Conservation (phyloP, 2,888 invertebrate species). For the Malthinus flaveolus region DNA sequence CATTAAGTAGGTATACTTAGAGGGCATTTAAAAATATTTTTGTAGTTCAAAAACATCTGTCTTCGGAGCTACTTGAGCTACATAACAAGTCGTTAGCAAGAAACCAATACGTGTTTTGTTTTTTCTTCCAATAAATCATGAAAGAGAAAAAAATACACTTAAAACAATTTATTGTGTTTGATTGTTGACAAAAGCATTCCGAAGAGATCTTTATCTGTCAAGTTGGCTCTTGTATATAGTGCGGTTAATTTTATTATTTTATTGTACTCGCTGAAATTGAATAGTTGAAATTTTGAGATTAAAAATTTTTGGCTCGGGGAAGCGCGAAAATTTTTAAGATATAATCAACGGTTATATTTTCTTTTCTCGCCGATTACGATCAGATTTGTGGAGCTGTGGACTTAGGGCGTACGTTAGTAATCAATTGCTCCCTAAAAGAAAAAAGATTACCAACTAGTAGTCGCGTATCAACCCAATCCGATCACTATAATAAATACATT, state of each 20-base stretch:
- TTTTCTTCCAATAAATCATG: conserved; percentile 3
- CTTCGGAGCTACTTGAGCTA: conserved; percentile 3
- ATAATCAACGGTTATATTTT: conserved; percentile 32
- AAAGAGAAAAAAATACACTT: background rate
- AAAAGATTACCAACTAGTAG: conserved; percentile 38
- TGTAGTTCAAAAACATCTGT: conserved; percentile 7
- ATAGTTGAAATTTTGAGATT: background rate
- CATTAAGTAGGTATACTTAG: background rate
- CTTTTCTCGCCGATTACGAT: conserved; percentile 36
- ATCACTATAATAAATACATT: conserved; percentile 45
- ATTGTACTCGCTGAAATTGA: background rate
- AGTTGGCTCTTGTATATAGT: background rate
- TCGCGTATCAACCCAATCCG: conserved; percentile 46
- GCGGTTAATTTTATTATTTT: background rate
- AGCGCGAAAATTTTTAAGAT: conserved; percentile 18
- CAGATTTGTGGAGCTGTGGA: conserved; percentile 40
- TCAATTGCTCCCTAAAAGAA: conserved; percentile 37
- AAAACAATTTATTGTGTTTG: conserved; percentile 5
- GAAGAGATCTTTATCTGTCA: background rate
- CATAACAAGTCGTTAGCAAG: conserved; percentile 6
- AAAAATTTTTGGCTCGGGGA: conserved; percentile 15
- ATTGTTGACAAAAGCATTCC: conserved; percentile 4
- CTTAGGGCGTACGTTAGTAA: conserved; percentile 36
- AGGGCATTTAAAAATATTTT: background rate
- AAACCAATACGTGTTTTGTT: background rate